Conservation (phyloP, 37 sponge, comb jelly and placozoan genomes). For the Oscarella lobularis region DNA sequence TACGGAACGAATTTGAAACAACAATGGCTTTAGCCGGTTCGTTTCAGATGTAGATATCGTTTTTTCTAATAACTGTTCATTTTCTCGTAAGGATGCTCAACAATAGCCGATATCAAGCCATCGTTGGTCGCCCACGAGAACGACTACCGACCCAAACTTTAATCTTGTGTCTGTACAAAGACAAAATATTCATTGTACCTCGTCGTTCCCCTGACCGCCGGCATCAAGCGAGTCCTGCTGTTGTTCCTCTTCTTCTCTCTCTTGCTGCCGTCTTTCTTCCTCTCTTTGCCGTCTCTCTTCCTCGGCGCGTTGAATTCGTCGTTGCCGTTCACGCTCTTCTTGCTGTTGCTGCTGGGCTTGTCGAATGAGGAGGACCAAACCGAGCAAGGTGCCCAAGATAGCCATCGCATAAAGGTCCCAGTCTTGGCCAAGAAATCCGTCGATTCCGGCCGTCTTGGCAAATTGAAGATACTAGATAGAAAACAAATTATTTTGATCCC, state of each 20-base stretch:
- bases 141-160: neutral
- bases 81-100: neutral
- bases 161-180: slow-evolving; percentile 10
- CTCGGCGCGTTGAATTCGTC: neutral
- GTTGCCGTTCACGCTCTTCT: neutral
- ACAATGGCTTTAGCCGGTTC: slow-evolving; percentile 77
- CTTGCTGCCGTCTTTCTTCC: neutral
- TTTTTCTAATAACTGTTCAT: neutral
- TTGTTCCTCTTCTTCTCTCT: slow-evolving; percentile 1
- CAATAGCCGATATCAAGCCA: neutral
- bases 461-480: neutral
- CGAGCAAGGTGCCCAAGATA: neutral
- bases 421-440: slow-evolving; percentile 25
- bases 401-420: slow-evolving; percentile 11
- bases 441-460: neutral
- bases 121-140: neutral
- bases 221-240: too few species aligned
- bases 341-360: neutral
- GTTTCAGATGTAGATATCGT: too few species aligned
- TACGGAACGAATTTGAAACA: slow-evolving; percentile 53
- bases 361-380: neutral
- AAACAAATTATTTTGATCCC: too few species aligned
- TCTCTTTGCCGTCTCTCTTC: neutral
- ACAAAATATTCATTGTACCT: too few species aligned
- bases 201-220: too few species aligned